phyloP scores from a whole-genome alignment of 2,888 invertebrate genomes.

The Drosophila antonietae region DNA sequence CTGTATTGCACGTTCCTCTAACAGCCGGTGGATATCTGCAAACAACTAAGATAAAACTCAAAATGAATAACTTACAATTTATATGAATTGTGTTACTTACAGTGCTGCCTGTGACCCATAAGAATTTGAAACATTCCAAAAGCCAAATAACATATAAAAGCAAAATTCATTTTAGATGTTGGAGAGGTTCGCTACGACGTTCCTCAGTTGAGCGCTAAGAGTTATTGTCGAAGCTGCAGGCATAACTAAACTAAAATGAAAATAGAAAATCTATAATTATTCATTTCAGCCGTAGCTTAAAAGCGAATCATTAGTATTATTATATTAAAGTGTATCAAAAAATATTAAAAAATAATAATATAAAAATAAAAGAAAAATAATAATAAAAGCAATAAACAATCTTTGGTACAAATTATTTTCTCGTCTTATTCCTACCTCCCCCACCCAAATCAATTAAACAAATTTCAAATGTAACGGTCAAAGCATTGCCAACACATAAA shows the following conservation, averaged over 20 bases:
- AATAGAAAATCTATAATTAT: neutral
- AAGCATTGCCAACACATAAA: constrained; percentile 4
- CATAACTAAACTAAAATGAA: neutral
- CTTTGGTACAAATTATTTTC: neutral
- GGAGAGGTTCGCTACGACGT: neutral
- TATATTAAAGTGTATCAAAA: too few species aligned
- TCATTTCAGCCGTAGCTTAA: neutral
- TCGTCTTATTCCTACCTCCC: neutral
- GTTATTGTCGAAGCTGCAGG: neutral
- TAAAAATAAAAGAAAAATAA: too few species aligned
- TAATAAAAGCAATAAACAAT: too few species aligned
- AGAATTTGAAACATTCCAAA: neutral
- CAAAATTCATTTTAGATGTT: neutral
- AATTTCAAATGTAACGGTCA: neutral
- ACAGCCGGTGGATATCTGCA: neutral
- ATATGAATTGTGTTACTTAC: neutral
- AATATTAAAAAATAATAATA: too few species aligned
- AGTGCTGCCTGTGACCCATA: neutral
- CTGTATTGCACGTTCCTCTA: neutral
- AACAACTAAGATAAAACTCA: neutral
- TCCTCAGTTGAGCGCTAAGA: neutral
- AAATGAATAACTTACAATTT: neutral
- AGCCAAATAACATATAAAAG: neutral
- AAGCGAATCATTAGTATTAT: neutral
- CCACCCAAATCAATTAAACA: neutral